Conservation (phyloP, 2,888 invertebrate species). For the Trichogramma evanescens region DNA sequence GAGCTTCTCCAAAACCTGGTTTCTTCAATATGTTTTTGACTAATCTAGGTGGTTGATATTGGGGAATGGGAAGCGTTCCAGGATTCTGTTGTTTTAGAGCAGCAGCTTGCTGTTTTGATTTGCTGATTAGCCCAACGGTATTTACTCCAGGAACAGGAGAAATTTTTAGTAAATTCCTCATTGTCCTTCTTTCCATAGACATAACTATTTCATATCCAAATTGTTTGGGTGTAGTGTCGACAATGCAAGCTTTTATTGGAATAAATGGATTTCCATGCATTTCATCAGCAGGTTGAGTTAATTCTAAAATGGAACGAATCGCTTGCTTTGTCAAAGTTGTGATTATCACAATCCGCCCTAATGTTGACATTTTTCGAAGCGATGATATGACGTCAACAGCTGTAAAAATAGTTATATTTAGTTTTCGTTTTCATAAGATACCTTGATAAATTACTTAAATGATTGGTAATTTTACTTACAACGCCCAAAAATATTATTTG, state of each 20-base stretch:
- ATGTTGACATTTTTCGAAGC: slow-evolving; percentile 35
- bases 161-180: slow-evolving; percentile 30
- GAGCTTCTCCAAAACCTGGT: neutral
- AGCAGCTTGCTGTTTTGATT: slow-evolving; percentile 19
- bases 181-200: slow-evolving; percentile 38
- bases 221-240: slow-evolving; percentile 40
- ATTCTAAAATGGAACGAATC: slow-evolving; percentile 42
- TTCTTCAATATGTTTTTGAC: slow-evolving; percentile 4
- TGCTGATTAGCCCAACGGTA: slow-evolving; percentile 19
- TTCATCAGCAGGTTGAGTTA: slow-evolving; percentile 36
- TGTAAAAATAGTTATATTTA: slow-evolving; percentile 22
- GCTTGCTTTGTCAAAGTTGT: slow-evolving; percentile 44
- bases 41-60: slow-evolving; percentile 11
- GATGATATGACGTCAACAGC: slow-evolving; percentile 39
- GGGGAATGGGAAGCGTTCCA: slow-evolving; percentile 8
- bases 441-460: too few species aligned
- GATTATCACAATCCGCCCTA: slow-evolving; percentile 40
- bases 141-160: slow-evolving; percentile 8
- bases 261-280: slow-evolving; percentile 39
- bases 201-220: slow-evolving; percentile 42
- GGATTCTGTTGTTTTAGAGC: slow-evolving; percentile 12
- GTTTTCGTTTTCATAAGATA: too few species aligned
- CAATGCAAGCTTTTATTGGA: slow-evolving; percentile 38
- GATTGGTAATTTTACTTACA: slow-evolving; percentile 27
- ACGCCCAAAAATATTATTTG: slow-evolving; percentile 39